A percentile compares a stretch with the other conserved stretches of the same genome.
Conservation (phyloP, 1,140 invertebrate species). For the Drosophila ambigua region DNA sequence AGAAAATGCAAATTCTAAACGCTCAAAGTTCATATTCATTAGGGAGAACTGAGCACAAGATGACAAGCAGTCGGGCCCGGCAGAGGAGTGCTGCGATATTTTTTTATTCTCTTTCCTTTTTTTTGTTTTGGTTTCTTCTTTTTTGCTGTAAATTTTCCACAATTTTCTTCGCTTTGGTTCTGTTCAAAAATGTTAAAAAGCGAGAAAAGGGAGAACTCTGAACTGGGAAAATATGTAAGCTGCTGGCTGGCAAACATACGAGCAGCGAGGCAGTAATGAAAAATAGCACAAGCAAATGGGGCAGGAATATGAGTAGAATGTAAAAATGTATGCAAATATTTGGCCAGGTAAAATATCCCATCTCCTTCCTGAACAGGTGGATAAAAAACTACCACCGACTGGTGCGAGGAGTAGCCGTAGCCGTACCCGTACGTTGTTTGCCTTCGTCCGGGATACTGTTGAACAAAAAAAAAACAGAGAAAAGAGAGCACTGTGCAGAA, state of each 20-base stretch:
- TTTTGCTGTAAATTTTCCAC: constrained; percentile 24
- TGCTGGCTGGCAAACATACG: constrained; percentile 54
- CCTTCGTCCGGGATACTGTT: neutral
- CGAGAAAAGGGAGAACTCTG: constrained; percentile 20
- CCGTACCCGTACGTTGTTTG: constrained; percentile 35
- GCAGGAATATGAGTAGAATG: constrained; percentile 38
- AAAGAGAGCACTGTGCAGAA: constrained; percentile 27
- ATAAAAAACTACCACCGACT: constrained; percentile 20
- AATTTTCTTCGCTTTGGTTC: constrained; percentile 12
- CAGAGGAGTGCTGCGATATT: constrained; percentile 34
- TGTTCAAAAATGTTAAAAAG: constrained; percentile 15
- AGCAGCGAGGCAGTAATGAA: constrained; percentile 42
- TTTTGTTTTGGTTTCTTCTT: neutral
- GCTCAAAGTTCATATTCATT: constrained; percentile 57
- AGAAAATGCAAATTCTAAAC: constrained; percentile 52
- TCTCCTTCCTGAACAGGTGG: constrained; percentile 44
- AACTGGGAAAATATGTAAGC: constrained; percentile 38
- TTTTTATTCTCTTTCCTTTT: constrained; percentile 32
- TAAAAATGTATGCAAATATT: constrained; percentile 62
- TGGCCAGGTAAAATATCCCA: constrained; percentile 47
- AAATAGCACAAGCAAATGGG: constrained; percentile 49
- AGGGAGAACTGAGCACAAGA: constrained; percentile 33
- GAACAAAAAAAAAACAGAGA: neutral
- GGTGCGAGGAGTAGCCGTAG: neutral
- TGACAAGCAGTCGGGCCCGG: constrained; percentile 21